Evolutionary conservation across 2,113 vertebrate species (phyloP).

Genomic region (Camarhynchus parvulus): DNA sequence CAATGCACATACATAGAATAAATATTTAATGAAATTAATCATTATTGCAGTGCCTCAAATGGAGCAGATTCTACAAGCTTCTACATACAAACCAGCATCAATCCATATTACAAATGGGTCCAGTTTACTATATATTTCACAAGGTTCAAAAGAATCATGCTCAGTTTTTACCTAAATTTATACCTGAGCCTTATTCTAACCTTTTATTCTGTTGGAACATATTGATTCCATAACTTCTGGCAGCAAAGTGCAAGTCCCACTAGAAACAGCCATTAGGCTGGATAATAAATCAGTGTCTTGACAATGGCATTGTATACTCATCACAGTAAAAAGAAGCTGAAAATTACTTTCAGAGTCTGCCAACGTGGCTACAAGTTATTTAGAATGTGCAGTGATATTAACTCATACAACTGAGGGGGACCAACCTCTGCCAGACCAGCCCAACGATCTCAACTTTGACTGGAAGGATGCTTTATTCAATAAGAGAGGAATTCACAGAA

Average conservation of each 20-base stretch:
- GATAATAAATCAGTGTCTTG: constrained; percentile 21
- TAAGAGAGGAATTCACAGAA: neutral
- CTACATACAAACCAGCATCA: neutral
- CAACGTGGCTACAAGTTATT: neutral
- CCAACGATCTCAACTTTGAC: neutral
- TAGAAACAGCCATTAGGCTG: neutral
- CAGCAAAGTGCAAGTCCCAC: neutral
- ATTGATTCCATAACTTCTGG: neutral
- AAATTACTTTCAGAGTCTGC: neutral
- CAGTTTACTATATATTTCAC: neutral
- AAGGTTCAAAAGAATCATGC: neutral
- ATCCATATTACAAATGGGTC: neutral
- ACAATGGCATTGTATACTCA: neutral
- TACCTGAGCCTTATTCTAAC: neutral
- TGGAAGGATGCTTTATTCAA: neutral
- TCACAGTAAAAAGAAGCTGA: neutral
- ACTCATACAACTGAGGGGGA: neutral
- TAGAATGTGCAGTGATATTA: neutral
- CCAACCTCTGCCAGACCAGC: neutral
- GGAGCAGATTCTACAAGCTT: neutral
- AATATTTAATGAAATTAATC: neutral
- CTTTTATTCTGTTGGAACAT: neutral
- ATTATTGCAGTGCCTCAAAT: neutral
- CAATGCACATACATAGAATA: neutral
- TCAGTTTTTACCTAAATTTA: neutral